A percentile compares a stretch with the other conserved stretches of the same genome.
Evolutionary conservation across 2,113 vertebrate genomes (phyloP).

Genomic region (Romanogobio albipinnatus): DNA sequence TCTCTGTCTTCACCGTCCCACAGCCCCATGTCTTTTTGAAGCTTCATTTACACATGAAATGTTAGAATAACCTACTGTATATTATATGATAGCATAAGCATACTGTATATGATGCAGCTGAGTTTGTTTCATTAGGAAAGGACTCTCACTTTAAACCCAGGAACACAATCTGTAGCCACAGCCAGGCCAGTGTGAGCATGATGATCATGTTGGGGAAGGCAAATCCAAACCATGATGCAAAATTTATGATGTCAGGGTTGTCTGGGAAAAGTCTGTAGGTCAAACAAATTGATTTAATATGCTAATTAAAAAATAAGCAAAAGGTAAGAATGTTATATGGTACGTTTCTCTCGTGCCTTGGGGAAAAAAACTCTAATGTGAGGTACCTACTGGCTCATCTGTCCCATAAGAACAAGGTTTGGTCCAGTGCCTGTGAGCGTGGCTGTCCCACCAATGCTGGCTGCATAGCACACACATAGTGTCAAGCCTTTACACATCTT

Average conservation of each 20-base stretch:
- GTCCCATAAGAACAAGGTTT: slow-evolving; percentile 90
- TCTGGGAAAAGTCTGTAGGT: slow-evolving; percentile 84
- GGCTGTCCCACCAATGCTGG: slow-evolving; percentile 94
- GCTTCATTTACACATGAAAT: slow-evolving; percentile 64
- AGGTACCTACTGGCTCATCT: slow-evolving; percentile 88
- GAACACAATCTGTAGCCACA: slow-evolving; percentile 88
- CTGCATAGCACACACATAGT: slow-evolving; percentile 89
- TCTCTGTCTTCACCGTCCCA: slow-evolving; percentile 64
- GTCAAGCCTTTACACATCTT: slow-evolving; percentile 85
- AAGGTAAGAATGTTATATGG: background rate
- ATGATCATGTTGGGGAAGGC: slow-evolving; percentile 93
- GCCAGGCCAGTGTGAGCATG: slow-evolving; percentile 86
- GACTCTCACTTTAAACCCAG: slow-evolving; percentile 85
- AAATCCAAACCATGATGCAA: slow-evolving; percentile 93
- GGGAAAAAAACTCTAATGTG: background rate
- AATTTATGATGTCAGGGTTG: slow-evolving; percentile 87
- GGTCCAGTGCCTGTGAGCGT: slow-evolving; percentile 95
- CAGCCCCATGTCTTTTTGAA: slow-evolving; percentile 82
- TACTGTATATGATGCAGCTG: background rate
- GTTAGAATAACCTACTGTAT: background rate
- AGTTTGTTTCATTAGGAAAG: background rate
- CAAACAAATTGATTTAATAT: slow-evolving; percentile 20
- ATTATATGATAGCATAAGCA: background rate
- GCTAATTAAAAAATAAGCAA: background rate
- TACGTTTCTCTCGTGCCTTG: background rate